Percentiles rank a stretch among this genome's conserved stretches.
Evolutionary conservation across 1,140 invertebrate species (phyloP).

Genomic region (Galleria mellonella): DNA sequence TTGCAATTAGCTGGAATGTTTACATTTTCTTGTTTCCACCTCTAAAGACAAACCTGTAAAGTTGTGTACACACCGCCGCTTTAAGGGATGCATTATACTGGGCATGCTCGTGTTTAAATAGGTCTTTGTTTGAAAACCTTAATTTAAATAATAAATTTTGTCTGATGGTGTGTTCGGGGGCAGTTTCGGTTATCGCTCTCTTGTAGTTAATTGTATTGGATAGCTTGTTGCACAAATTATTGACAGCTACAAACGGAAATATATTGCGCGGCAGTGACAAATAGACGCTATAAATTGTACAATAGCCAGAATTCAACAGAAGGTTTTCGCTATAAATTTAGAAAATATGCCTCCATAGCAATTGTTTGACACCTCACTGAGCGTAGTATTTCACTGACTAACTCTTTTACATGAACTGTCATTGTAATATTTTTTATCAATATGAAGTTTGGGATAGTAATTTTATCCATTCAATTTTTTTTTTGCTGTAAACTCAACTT

Average conservation of each 20-base stretch:
- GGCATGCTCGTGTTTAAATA: slow-evolving; percentile 9
- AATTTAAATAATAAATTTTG: slow-evolving; percentile 19
- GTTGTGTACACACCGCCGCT: too few species aligned
- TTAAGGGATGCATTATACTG: too few species aligned
- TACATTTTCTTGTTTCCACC: too few species aligned
- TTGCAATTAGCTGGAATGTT: too few species aligned
- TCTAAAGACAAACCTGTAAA: too few species aligned
- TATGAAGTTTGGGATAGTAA: too few species aligned
- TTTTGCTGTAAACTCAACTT: too few species aligned
- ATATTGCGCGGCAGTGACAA: slow-evolving; percentile 2
- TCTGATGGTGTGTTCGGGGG: too few species aligned
- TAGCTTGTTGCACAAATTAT: slow-evolving; percentile 4
- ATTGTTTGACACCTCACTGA: not conserved
- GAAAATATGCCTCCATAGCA: slow-evolving; percentile 3
- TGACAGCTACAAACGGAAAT: slow-evolving; percentile 16
- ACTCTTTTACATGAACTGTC: too few species aligned
- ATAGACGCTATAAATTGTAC: slow-evolving; percentile 4
- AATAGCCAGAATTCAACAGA: not conserved
- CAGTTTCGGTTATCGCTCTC: not conserved
- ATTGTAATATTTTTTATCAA: too few species aligned
- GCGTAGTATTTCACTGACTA: too few species aligned
- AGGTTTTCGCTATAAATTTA: slow-evolving; percentile 3
- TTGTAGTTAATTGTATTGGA: not conserved
- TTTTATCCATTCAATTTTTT: too few species aligned
- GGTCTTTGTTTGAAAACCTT: slow-evolving; percentile 16